A percentile compares a stretch with the other conserved stretches of the same genome.
phyloP scores from a whole-genome alignment of 2,113 vertebrate species.

The Gyps fulvus region DNA sequence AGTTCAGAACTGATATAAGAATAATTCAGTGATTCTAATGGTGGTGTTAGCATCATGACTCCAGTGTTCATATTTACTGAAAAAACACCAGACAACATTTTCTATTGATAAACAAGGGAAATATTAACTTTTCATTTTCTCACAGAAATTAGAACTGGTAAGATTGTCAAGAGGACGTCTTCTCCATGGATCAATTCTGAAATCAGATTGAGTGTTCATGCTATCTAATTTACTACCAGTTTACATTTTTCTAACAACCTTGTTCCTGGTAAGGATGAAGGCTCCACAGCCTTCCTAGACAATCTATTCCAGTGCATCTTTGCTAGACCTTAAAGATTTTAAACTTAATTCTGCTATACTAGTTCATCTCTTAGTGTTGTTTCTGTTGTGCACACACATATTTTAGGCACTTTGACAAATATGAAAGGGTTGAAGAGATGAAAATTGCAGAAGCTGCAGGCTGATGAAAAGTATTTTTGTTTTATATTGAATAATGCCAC shows the following conservation, averaged over 20 bases:
- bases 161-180: not conserved
- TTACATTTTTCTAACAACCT: not conserved
- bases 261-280: not conserved
- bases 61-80: not conserved
- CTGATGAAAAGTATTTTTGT: slow-evolving; percentile 1
- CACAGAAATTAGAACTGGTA: not conserved
- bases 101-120: not conserved
- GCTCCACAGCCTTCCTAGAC: not conserved
- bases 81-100: not conserved
- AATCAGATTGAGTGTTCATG: not conserved
- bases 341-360: not conserved
- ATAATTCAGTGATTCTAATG: not conserved
- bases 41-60: rapidly evolving
- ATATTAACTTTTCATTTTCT: not conserved
- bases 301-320: not conserved
- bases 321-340: not conserved
- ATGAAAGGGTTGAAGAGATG: not conserved
- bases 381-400: not conserved
- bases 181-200: not conserved
- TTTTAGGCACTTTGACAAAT: not conserved
- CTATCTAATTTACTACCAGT: not conserved
- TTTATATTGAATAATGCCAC: slow-evolving; percentile 6
- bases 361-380: not conserved
- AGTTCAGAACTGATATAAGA: not conserved
- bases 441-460: not conserved